These are phyloP conservation scores for Hystrix cristata DNA, from an alignment of 2,113 vertebrate species.

Conservation along the genomic window DNA sequence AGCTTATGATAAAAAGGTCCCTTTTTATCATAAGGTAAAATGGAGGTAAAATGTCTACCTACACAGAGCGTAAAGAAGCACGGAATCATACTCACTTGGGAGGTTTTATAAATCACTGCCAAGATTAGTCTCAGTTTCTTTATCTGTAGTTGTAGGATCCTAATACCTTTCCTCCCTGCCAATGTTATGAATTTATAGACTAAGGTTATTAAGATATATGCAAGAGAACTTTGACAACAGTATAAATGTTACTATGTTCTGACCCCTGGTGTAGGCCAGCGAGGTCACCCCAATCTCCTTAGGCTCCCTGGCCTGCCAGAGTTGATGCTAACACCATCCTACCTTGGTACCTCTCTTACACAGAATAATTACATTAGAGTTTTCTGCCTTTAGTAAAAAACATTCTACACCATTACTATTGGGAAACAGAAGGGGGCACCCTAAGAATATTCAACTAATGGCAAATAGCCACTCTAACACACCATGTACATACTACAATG, in stretches of 20 bases:
- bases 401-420: not conserved
- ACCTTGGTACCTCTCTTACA: not conserved
- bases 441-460: constrained; percentile 71
- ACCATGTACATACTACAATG: not conserved
- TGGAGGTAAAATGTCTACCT: not conserved
- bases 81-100: not conserved
- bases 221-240: not conserved
- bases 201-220: not conserved
- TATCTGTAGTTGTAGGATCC: not conserved
- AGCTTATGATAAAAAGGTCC: not conserved
- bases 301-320: not conserved
- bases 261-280: not conserved
- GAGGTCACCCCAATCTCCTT: not conserved
- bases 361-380: not conserved
- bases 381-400: not conserved
- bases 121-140: not conserved
- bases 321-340: not conserved
- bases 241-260: not conserved
- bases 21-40: not conserved
- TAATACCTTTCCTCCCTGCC: not conserved
- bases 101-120: not conserved
- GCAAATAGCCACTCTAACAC: not conserved
- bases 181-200: not conserved
- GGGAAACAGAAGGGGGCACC: constrained; percentile 81
- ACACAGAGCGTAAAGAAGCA: not conserved